Conservation (phyloP, 2,113 vertebrate genomes). For the Egretta garzetta region DNA sequence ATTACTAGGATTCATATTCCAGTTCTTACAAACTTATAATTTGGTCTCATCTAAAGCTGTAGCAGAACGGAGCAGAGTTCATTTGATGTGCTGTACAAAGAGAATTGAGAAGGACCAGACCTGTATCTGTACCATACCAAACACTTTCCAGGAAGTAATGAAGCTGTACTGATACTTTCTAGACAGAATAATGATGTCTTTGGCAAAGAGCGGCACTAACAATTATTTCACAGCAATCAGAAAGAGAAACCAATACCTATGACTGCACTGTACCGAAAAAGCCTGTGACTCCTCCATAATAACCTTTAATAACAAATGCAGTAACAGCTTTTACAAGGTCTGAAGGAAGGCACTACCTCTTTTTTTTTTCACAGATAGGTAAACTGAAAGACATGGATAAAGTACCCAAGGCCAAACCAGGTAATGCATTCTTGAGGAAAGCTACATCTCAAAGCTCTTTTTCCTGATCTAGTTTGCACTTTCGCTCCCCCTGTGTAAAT, state of each 20-base stretch:
- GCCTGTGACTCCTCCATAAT: not conserved
- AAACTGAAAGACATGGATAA: not conserved
- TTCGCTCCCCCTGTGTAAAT: not conserved
- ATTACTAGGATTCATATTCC: not conserved
- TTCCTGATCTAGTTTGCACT: slow-evolving; percentile 7
- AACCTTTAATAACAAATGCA: slow-evolving; percentile 14
- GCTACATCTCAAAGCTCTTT: not conserved
- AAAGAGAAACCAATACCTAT: not conserved
- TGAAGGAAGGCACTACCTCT: not conserved
- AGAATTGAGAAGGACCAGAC: not conserved
- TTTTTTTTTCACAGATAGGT: not conserved
- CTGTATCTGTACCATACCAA: not conserved
- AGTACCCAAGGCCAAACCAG: not conserved
- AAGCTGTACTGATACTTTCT: slow-evolving; percentile 20
- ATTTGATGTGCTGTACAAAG: not conserved
- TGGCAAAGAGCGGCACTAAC: not conserved
- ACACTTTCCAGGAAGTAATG: slow-evolving; percentile 9
- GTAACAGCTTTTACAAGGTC: slow-evolving; percentile 21
- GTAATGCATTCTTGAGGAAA: not conserved
- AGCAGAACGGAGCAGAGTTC: not conserved
- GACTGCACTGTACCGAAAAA: not conserved
- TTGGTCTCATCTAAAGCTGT: not conserved
- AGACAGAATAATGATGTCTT: slow-evolving; percentile 25
- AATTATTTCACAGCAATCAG: slow-evolving; percentile 6
- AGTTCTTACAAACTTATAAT: not conserved